phyloP scores from a whole-genome alignment of 2,797 vertebrate genomes.

The Poeciliopsis infans region DNA sequence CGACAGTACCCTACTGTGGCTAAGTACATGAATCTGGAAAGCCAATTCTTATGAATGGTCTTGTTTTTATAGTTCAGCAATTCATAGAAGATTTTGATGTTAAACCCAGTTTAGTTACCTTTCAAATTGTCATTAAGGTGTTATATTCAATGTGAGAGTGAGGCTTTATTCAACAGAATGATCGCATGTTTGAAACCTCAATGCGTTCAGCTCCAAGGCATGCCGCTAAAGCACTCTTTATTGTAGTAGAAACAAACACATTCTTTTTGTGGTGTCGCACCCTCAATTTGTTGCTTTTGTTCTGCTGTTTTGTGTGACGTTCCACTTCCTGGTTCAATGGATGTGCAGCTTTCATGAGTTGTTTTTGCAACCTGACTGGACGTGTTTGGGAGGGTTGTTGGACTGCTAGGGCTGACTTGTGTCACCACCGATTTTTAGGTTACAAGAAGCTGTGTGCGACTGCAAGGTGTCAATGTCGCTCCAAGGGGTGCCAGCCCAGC shows the following conservation, averaged over 20 bases:
- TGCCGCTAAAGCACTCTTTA: not conserved
- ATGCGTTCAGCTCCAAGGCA: not conserved
- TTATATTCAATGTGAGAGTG: not conserved
- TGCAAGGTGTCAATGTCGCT: not conserved
- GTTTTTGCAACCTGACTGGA: not conserved
- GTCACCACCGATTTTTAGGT: not conserved
- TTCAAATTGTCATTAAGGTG: not conserved
- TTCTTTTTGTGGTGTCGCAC: not conserved
- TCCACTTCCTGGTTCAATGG: not conserved
- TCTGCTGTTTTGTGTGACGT: not conserved
- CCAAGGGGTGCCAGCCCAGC: not conserved
- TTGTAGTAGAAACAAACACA: not conserved
- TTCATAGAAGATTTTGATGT: not conserved
- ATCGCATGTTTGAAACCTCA: not conserved
- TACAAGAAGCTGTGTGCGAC: not conserved
- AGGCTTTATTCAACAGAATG: not conserved
- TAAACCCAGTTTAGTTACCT: not conserved
- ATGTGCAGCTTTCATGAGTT: not conserved
- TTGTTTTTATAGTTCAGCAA: not conserved
- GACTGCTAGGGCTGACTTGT: not conserved
- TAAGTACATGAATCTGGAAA: not conserved
- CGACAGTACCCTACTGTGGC: not conserved
- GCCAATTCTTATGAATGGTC: not conserved
- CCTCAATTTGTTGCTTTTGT: not conserved
- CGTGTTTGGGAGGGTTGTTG: not conserved